These are phyloP conservation scores for Halcyon chelicuti DNA, from an alignment of 2,797 vertebrate species.

Conservation along the genomic window DNA sequence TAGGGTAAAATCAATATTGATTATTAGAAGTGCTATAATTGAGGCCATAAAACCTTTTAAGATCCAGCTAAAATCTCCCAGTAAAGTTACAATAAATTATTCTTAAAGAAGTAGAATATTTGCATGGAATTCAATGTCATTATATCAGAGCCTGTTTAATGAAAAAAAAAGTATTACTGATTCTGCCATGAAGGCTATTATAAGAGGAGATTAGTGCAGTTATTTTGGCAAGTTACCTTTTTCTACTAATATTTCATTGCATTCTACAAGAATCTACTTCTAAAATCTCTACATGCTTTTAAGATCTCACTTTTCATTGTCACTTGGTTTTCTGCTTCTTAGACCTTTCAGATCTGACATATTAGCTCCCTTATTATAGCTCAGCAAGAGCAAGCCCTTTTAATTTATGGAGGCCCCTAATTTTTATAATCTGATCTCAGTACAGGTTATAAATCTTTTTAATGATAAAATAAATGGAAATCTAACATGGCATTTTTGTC, in stretches of 20 bases:
- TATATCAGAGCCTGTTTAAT: constrained; percentile 47
- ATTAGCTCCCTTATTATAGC: constrained; percentile 32
- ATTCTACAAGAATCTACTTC: constrained; percentile 50
- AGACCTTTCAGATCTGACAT: constrained; percentile 37
- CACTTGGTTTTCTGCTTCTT: constrained; percentile 45
- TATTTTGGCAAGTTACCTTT: constrained; percentile 67
- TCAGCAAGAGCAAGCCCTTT: constrained; percentile 62
- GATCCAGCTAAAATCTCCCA: constrained; percentile 76
- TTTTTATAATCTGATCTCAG: constrained; percentile 69
- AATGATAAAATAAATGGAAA: constrained; percentile 59
- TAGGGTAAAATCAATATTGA: constrained; percentile 79
- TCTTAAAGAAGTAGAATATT: constrained; percentile 75
- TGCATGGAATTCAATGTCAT: constrained; percentile 72
- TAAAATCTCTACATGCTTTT: constrained; percentile 55
- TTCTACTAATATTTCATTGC: constrained; percentile 61
- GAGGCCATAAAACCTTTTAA: constrained; percentile 80
- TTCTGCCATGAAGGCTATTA: constrained; percentile 50
- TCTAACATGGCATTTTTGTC: constrained; percentile 63
- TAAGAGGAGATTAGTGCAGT: constrained; percentile 14
- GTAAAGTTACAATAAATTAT: constrained; percentile 80
- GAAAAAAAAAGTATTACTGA: constrained; percentile 37
- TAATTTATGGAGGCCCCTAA: constrained; percentile 60
- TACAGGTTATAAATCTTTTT: constrained; percentile 63
- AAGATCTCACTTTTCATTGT: constrained; percentile 64
- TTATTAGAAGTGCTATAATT: constrained; percentile 80